Percentiles rank a stretch among this genome's conserved stretches.
Evolutionary conservation across 2,113 vertebrate species (phyloP).

Genomic region (Stegastes partitus): DNA sequence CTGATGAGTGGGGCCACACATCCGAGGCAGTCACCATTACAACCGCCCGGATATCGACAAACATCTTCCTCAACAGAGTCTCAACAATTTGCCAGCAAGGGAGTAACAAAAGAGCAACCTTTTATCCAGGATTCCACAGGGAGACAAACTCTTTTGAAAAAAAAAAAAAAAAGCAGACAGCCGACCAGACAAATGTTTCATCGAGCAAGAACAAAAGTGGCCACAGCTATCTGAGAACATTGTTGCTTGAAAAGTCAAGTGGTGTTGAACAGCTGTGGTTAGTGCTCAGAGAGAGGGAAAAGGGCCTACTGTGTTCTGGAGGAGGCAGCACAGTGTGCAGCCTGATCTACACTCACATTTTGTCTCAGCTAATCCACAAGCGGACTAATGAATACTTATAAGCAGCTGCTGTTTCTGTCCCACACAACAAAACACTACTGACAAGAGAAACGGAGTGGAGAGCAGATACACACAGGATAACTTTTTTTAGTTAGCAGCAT

Average conservation of each 20-base stretch:
- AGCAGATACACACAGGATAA: slow-evolving; percentile 11
- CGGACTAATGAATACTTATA: slow-evolving; percentile 75
- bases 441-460: slow-evolving; percentile 26
- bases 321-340: slow-evolving; percentile 54
- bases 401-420: slow-evolving; percentile 74
- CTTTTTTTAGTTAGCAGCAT: slow-evolving; percentile 59
- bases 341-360: slow-evolving; percentile 47
- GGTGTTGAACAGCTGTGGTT: slow-evolving; percentile 78
- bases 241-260: slow-evolving; percentile 78
- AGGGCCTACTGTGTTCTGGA: slow-evolving; percentile 62
- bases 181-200: slow-evolving; percentile 50
- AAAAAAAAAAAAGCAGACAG: slow-evolving; percentile 10
- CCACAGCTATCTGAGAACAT: slow-evolving; percentile 65
- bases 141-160: neutral
- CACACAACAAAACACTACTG: slow-evolving; percentile 29
- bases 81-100: neutral
- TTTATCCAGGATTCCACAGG: neutral
- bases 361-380: slow-evolving; percentile 65
- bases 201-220: slow-evolving; percentile 61
- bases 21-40: slow-evolving; percentile 48
- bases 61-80: slow-evolving; percentile 2
- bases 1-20: slow-evolving; percentile 30
- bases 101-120: neutral
- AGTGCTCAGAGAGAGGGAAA: slow-evolving; percentile 51
- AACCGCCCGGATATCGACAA: slow-evolving; percentile 46